A percentile compares a stretch with the other conserved stretches of the same genome.
phyloP scores from a whole-genome alignment of 2,113 vertebrate species.

The Panthera leo region DNA sequence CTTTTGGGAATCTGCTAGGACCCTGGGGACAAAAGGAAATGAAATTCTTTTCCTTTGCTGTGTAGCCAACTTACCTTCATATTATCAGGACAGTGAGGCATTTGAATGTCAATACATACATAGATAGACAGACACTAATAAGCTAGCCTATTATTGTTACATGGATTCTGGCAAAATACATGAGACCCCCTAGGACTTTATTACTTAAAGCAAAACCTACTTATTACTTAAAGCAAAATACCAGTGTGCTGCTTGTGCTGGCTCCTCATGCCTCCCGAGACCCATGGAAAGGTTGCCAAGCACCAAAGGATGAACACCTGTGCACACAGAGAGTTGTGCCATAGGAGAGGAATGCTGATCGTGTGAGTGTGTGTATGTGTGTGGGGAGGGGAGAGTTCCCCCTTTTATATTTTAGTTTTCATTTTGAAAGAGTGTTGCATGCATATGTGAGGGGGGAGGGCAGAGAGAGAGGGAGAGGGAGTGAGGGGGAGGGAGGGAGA shows the following conservation, averaged over 20 bases:
- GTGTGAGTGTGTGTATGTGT: accelerated
- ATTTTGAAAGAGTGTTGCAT: no score
- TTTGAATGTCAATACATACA: neutral
- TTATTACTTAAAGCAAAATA: neutral
- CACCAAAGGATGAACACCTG: neutral
- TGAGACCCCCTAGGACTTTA: neutral
- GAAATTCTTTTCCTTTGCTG: neutral
- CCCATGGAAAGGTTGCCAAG: neutral
- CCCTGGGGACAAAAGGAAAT: neutral
- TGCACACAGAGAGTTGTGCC: neutral
- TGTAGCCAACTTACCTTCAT: neutral
- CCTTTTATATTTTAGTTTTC: neutral
- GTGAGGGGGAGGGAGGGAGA: no score
- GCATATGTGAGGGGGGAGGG: no score
- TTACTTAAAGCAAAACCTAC: neutral
- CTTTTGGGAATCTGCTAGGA: neutral
- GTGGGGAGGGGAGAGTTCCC: no score
- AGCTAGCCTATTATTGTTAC: neutral
- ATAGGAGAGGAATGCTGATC: neutral
- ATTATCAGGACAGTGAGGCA: neutral
- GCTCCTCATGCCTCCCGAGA: neutral
- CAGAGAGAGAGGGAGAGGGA: no score
- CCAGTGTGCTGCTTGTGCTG: neutral
- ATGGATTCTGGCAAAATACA: neutral
- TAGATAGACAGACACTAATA: neutral